Percentiles rank a stretch among this genome's conserved stretches.
Conservation (phyloP, 2,113 vertebrate genomes). For the Caretta caretta region DNA sequence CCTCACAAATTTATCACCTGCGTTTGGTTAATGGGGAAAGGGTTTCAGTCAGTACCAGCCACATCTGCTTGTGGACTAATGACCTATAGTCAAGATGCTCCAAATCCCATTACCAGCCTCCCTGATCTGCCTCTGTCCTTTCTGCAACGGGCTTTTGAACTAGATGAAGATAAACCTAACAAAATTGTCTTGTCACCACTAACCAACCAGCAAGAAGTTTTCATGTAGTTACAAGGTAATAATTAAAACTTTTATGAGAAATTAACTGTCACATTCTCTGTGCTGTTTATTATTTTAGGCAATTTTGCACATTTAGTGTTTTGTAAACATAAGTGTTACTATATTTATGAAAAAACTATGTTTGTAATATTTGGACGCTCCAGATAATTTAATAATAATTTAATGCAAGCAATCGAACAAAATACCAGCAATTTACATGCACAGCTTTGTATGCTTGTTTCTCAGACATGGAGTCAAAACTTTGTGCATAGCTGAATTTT, state of each 20-base stretch:
- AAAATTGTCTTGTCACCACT: background rate
- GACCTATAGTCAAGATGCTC: background rate
- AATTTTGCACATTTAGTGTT: background rate
- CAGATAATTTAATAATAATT: background rate
- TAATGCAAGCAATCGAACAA: background rate
- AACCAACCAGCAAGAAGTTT: background rate
- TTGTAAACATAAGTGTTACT: too few relatives aligned
- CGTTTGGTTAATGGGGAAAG: background rate
- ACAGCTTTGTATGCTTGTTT: background rate
- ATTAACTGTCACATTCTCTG: background rate
- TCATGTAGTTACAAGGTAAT: background rate
- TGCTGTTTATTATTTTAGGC: background rate
- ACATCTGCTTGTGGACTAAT: background rate
- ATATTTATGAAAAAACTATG: background rate
- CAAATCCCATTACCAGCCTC: background rate
- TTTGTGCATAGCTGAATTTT: too few relatives aligned
- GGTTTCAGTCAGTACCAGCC: background rate
- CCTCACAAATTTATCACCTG: background rate
- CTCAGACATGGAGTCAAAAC: background rate
- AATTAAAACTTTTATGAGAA: background rate
- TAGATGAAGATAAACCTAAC: background rate
- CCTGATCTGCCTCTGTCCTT: background rate
- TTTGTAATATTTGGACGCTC: background rate
- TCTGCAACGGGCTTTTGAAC: background rate
- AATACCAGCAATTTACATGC: background rate